Evolutionary conservation across 2,113 vertebrate genomes (phyloP).

Genomic region (Ardeotis arabs): DNA sequence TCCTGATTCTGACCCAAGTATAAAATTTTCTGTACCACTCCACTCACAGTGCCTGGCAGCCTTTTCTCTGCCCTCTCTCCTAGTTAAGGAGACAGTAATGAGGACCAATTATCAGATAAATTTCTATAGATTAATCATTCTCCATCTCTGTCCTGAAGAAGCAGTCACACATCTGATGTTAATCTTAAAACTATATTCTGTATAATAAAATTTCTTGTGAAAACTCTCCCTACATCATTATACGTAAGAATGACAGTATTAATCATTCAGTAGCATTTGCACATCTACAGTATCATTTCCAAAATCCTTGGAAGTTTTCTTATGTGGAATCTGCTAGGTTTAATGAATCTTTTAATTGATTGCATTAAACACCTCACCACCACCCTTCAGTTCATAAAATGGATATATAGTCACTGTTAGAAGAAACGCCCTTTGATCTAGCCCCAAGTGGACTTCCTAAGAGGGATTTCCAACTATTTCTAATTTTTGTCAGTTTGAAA

Average conservation of each 20-base stretch:
- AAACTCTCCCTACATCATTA: not conserved
- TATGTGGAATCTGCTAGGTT: not conserved
- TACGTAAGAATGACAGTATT: not conserved
- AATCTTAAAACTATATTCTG: not conserved
- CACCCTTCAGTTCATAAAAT: not conserved
- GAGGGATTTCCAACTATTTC: not conserved
- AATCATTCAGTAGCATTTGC: not conserved
- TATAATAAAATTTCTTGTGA: not conserved
- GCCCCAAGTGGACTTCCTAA: not conserved
- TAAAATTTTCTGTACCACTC: not conserved
- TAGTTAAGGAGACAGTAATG: not conserved
- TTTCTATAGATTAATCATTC: not conserved
- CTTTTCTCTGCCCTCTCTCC: not conserved
- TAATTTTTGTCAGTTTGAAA: not conserved
- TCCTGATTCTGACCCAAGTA: not conserved
- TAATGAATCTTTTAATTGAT: not conserved
- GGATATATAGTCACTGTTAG: not conserved
- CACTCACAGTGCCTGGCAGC: not conserved
- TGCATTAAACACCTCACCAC: not conserved
- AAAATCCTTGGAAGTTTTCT: not conserved
- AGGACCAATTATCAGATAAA: not conserved
- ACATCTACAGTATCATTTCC: not conserved
- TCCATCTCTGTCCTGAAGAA: not conserved
- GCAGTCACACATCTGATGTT: not conserved
- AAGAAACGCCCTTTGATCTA: not conserved